These are phyloP conservation scores for Drosophila mimetica DNA, from an alignment of 2,888 invertebrate genomes.

Conservation along the genomic window DNA sequence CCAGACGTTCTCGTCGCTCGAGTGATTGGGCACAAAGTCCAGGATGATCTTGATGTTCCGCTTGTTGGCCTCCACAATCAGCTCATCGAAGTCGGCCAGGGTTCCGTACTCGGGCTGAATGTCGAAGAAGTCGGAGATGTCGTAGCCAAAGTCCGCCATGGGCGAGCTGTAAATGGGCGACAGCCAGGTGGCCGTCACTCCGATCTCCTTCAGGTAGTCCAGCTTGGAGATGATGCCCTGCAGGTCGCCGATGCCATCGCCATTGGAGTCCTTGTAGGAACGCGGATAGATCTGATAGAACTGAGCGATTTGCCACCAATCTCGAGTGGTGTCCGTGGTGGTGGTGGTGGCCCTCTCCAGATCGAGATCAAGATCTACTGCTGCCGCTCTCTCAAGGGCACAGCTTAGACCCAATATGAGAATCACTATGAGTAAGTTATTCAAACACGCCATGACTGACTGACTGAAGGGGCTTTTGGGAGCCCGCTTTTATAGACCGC, in stretches of 20 bases:
- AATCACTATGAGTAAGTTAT: slow-evolving; percentile 32
- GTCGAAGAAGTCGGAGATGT: slow-evolving; percentile 88
- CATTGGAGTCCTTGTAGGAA: slow-evolving; percentile 92
- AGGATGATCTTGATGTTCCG: slow-evolving; percentile 85
- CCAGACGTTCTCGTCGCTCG: slow-evolving; percentile 93
- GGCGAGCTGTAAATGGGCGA: slow-evolving; percentile 91
- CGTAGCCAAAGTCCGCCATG: slow-evolving; percentile 91
- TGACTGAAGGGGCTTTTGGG: neutral
- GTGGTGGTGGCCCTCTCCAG: slow-evolving; percentile 41
- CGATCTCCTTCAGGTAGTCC: slow-evolving; percentile 88
- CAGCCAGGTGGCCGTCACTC: slow-evolving; percentile 89
- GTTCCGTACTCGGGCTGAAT: slow-evolving; percentile 90
- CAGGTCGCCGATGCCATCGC: slow-evolving; percentile 94
- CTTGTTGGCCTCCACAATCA: slow-evolving; percentile 86
- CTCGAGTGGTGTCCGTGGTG: slow-evolving; percentile 77
- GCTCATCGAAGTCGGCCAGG: slow-evolving; percentile 88
- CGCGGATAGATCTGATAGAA: slow-evolving; percentile 94
- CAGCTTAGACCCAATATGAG: slow-evolving; percentile 28
- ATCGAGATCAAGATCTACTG: slow-evolving; percentile 44
- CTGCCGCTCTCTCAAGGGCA: slow-evolving; percentile 28
- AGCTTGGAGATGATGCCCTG: slow-evolving; percentile 87
- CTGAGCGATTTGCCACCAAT: slow-evolving; percentile 93
- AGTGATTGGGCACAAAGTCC: slow-evolving; percentile 91
- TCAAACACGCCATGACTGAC: slow-evolving; percentile 50
- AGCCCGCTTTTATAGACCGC: slow-evolving; percentile 44